A percentile compares a stretch with the other conserved stretches of the same genome.
These are phyloP conservation scores for Drosophila bifasciata DNA, from an alignment of 1,140 invertebrate species.

Conservation along the genomic window DNA sequence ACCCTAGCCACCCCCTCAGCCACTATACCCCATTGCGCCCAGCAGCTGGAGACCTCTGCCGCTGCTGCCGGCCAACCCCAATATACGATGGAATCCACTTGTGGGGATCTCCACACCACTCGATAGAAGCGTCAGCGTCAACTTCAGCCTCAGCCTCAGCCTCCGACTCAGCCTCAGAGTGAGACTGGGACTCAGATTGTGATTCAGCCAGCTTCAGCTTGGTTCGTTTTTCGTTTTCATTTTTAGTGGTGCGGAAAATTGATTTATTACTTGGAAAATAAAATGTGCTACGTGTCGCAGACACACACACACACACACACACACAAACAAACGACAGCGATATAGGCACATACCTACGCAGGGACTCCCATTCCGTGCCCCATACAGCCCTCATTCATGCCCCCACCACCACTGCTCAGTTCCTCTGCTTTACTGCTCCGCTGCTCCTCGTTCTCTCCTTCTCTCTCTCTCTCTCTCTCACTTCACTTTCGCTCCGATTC, in stretches of 20 bases:
- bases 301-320: conserved; percentile 55
- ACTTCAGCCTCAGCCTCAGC: conserved; percentile 53
- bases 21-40: not conserved
- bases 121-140: conserved; percentile 74
- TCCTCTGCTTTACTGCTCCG: not conserved
- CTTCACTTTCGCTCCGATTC: conserved; percentile 34
- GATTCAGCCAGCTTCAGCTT: conserved; percentile 21
- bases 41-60: conserved; percentile 57
- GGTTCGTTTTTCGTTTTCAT: conserved; percentile 80
- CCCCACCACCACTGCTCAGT: no score
- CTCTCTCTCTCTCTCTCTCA: no score
- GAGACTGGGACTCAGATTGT: conserved; percentile 9
- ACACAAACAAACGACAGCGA: conserved; percentile 27
- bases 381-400: no score
- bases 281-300: conserved; percentile 81
- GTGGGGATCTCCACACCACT: conserved; percentile 39
- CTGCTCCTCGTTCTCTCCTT: not conserved
- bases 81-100: conserved; percentile 41
- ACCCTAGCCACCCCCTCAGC: not conserved
- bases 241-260: conserved; percentile 84
- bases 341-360: conserved; percentile 52
- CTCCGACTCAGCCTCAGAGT: conserved; percentile 19
- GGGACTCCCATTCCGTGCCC: not conserved
- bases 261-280: conserved; percentile 84
- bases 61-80: conserved; percentile 9